Conservation (phyloP, 2,888 invertebrate species). For the Megastigmus dorsalis region DNA sequence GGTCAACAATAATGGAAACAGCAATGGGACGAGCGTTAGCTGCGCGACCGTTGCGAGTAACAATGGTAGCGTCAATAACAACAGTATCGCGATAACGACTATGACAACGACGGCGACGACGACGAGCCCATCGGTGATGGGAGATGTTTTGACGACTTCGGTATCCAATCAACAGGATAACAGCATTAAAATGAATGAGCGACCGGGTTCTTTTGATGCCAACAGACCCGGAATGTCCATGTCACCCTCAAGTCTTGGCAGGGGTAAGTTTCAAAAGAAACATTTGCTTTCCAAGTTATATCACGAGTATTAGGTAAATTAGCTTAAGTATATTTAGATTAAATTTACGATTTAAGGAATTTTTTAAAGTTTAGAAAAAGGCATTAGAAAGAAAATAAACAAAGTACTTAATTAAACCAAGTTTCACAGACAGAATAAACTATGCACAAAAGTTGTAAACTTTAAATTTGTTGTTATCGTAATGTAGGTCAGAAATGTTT, state of each 20-base stretch:
- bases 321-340: too few relatives aligned
- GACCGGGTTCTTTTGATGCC: constrained; percentile 65
- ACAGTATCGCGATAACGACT: constrained; percentile 60
- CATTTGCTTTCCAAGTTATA: background rate
- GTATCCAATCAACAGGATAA: constrained; percentile 64
- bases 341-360: too few relatives aligned
- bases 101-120: constrained; percentile 65
- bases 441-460: too few relatives aligned
- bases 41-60: constrained; percentile 50
- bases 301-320: too few relatives aligned
- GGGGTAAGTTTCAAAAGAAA: constrained; percentile 79
- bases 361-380: background rate
- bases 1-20: constrained; percentile 52
- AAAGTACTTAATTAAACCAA: background rate
- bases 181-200: constrained; percentile 68
- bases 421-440: too few relatives aligned
- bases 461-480: too few relatives aligned
- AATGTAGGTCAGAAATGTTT: constrained; percentile 40
- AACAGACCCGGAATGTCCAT: constrained; percentile 75
- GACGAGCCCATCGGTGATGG: constrained; percentile 61
- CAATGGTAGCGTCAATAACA: constrained; percentile 53
- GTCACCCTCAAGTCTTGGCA: constrained; percentile 85
- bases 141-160: constrained; percentile 64
- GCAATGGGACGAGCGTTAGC: constrained; percentile 48
- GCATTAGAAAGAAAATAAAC: background rate